Base-by-base conservation (phyloP, 2,888 invertebrate genomes). In the Acanthopleura granulata region DNA sequence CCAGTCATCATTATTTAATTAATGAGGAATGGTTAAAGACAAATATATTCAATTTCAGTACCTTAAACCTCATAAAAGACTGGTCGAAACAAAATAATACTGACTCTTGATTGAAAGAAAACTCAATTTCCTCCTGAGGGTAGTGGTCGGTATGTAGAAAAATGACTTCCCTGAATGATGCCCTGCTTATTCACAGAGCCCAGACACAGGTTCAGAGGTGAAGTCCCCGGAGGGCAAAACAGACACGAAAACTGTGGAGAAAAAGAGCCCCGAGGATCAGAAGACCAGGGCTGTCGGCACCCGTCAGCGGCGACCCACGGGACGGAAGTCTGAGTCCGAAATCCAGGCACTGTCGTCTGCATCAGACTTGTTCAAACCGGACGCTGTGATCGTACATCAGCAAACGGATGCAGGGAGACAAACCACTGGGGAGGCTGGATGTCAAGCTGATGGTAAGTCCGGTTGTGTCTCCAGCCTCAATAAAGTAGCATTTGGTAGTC, bases 351-450 rank as follows among this genome's bases (percentile, higher is more conserved):
- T 86, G 77, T 80, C 83, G 16, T 22, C 25, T 9, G 82, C 85
- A 80, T 82, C 81, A 11, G 87, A 87, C 75, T 75, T 87, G 27
- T 87, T 87, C 75, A 86, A 85, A 75, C 87, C 87, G n/a, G 87
- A 87, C 76, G 79, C 62, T 12, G 25, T 77, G 9, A 77, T 79
- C 12, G 76, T 80, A 14, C 77, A 78, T 50, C 76, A 79, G 49
- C 66, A 66, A 14, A 73, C 73, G 49, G 66, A 75, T 15, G 78
- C 70, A 51, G 79, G 74, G 27, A 73, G 73, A 25, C 75, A 76
- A 14, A 61, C 30, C 1, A 49, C 62, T 1, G 73, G 66, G 0
- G 72, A 76, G 70, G 61, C 51, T 18, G 57, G 62, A n/a, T 62
- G 29, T 69, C 62, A 22, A 27, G 16, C 51, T 69, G 75, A 73